Evolutionary conservation across 2,888 invertebrate species (phyloP), one percentile per base, ranked within the genome.

Genomic region (Oeneis ivallda): DNA sequence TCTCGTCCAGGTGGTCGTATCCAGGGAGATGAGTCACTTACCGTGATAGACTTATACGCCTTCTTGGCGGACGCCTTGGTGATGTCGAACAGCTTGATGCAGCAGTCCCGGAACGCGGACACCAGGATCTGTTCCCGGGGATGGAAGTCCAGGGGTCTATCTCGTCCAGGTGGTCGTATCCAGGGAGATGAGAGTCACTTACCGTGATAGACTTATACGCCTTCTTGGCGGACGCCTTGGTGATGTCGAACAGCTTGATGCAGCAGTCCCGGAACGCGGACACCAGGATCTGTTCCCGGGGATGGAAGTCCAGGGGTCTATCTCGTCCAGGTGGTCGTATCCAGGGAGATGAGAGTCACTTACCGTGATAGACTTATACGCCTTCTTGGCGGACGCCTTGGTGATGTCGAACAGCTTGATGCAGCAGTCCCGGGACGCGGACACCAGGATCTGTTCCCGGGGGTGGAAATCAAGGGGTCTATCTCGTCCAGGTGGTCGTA

Each of bases 401-500:
- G 99, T 98, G 79, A 97, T 99, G 83, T 99, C 99, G 82, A 99
- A 99, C 53, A 99, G 93, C 81, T 99, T 98, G 61, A 99, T 95
- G 13, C 98, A 98, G 80, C 96, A 96, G 82, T 99, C 99, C 45
- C 96, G 93, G 8, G 98, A 98, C 0, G 99, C 99, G 0, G 99
- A 99, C 0, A 98, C 97, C 26, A 99, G 92, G 74, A 99, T 96
- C 73, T 98, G 98, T 74, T 98, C 98, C 59, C 96, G 94, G 0
- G 99, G 99, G 85, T 99, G 99, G 87, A 99, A 99, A 81, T 98
- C 98, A 49, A 99, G 89, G 62, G 96, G 99, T 98, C n/a, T 0
- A 99, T 99, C 92, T 99, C 99, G 85, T 98, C 99, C 41, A 97
- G 95, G 80, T 99, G 99, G 87, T 99, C 99, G 80, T 98, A 98